Percentiles rank a stretch among this genome's conserved stretches.
phyloP scores from a whole-genome alignment of 2,113 vertebrate species.

The Leucoraja erinaceus region DNA sequence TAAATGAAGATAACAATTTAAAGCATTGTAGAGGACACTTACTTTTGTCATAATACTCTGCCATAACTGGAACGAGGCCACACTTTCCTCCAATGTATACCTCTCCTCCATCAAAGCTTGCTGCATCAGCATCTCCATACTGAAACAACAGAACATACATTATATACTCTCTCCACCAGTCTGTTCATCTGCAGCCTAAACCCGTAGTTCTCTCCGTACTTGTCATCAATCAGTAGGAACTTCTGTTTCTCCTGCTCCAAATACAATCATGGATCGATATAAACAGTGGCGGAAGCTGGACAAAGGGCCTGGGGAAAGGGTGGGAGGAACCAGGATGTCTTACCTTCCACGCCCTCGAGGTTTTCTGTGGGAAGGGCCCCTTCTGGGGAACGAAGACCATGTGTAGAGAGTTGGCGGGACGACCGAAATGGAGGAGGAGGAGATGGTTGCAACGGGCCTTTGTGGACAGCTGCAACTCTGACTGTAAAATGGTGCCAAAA shows the following conservation, averaged over 20 bases:
- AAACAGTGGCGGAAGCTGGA: no score
- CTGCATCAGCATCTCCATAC: conserved; percentile 74
- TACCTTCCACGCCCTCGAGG: no score
- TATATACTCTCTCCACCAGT: neutral
- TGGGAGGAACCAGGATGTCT: no score
- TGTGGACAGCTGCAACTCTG: no score
- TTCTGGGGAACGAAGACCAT: no score
- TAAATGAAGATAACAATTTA: neutral
- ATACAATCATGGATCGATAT: neutral
- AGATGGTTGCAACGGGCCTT: no score
- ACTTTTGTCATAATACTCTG: conserved; percentile 61
- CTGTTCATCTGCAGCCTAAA: neutral
- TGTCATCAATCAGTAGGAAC: neutral
- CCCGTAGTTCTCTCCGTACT: neutral
- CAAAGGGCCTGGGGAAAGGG: no score
- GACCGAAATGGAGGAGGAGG: no score
- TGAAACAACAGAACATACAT: conserved; percentile 46
- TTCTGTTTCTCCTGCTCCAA: neutral
- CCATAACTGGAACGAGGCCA: conserved; percentile 68
- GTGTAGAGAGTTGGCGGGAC: no score
- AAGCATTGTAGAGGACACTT: neutral
- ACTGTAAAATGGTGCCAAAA: no score
- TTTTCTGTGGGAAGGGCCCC: no score
- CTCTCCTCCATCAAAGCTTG: conserved; percentile 73
- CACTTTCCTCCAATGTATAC: conserved; percentile 74